phyloP scores from a whole-genome alignment of 2,888 invertebrate genomes.

The Pteria penguin region DNA sequence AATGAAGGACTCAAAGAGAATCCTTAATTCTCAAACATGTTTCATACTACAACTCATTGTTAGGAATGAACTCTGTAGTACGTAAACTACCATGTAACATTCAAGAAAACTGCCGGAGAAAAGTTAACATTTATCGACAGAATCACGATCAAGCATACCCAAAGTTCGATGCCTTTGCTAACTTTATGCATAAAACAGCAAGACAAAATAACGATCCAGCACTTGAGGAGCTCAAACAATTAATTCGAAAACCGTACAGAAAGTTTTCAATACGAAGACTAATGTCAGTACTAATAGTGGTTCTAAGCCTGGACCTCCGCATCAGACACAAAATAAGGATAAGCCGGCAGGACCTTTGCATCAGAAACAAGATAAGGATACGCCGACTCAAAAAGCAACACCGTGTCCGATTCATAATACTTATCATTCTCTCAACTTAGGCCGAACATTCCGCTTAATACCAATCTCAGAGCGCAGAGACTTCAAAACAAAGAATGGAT shows the following conservation, averaged over 20 bases:
- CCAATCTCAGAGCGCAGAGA: neutral
- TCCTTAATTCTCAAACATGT: neutral
- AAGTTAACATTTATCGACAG: neutral
- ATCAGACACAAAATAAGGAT: neutral
- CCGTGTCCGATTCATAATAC: conserved; percentile 1
- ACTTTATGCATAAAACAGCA: neutral
- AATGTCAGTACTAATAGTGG: neutral
- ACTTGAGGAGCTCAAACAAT: neutral
- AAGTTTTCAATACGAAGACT: neutral
- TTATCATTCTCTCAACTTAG: neutral
- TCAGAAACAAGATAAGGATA: neutral
- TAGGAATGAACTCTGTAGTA: neutral
- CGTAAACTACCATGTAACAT: neutral
- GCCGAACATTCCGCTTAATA: neutral
- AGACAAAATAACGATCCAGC: neutral
- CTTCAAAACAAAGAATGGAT: neutral
- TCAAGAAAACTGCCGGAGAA: neutral
- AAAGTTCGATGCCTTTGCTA: neutral
- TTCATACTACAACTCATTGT: neutral
- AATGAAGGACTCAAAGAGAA: conserved; percentile 6
- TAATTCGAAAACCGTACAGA: neutral
- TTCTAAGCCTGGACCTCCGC: neutral
- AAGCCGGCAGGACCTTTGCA: neutral
- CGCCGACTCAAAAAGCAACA: neutral
- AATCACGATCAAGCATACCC: neutral